Conservation (phyloP, 2,888 invertebrate genomes). For the Cheilosia vernalis region DNA sequence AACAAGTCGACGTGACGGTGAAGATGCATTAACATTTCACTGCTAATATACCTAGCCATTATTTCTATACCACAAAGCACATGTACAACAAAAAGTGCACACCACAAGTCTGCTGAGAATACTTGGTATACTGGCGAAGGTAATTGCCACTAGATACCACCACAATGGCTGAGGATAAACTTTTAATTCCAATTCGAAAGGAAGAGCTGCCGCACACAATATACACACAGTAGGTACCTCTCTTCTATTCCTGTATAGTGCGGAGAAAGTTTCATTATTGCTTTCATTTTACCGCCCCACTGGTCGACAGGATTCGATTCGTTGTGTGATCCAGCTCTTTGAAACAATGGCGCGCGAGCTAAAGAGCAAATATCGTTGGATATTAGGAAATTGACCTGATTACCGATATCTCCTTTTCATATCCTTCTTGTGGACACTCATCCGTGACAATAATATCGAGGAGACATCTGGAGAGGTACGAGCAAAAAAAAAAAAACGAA, state of each 20-base stretch:
- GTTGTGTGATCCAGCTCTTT: slow-evolving; percentile 6
- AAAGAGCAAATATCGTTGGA: slow-evolving; percentile 64
- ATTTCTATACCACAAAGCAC: slow-evolving; percentile 36
- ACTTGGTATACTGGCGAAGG: slow-evolving; percentile 37
- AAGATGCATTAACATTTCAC: slow-evolving; percentile 50
- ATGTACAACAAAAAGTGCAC: slow-evolving; percentile 28
- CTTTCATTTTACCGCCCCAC: neutral
- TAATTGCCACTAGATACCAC: slow-evolving; percentile 55
- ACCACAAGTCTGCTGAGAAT: slow-evolving; percentile 11
- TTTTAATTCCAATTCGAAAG: slow-evolving; percentile 51
- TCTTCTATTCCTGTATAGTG: neutral
- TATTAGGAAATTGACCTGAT: slow-evolving; percentile 73
- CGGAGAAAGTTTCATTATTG: neutral
- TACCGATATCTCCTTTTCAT: slow-evolving; percentile 59
- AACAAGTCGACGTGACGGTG: slow-evolving; percentile 27
- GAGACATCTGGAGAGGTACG: slow-evolving; percentile 25
- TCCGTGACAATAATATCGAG: slow-evolving; percentile 19
- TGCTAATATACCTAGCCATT: slow-evolving; percentile 56
- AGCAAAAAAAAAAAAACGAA: too few relatives aligned
- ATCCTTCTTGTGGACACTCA: slow-evolving; percentile 57
- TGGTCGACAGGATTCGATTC: slow-evolving; percentile 17
- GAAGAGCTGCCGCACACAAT: neutral
- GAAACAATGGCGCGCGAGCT: slow-evolving; percentile 53
- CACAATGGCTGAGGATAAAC: slow-evolving; percentile 59
- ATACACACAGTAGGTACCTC: neutral